Base-by-base conservation (phyloP, 2,888 invertebrate species). In the Drosophila recens region DNA sequence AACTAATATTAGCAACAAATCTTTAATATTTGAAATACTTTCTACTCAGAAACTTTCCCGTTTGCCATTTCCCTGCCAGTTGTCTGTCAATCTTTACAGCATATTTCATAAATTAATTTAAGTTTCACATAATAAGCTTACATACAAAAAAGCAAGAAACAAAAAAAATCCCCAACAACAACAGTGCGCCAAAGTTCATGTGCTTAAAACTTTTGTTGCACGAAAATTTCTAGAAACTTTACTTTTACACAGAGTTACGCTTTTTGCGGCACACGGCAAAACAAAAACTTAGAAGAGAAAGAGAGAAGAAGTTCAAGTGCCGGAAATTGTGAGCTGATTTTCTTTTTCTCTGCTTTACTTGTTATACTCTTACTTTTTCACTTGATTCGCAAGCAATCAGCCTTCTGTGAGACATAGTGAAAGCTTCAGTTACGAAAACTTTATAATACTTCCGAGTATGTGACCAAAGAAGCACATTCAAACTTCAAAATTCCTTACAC, bases 71-170 rank as follows among this genome's bases (percentile, higher is more conserved):
- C 11, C 23, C 46, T 13, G 43, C 30, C 36, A 27, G 23, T 36
- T 56, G 42, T 15, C 68, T 49, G 82, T 84, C 85, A 87, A 87
- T 82, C 78, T 75, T 65, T 11, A 59, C 65, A 67, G 68, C 57
- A 67, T 73, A 72, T 84, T 84, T 72, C 56, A 76, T 89, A 86
- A 86, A 87, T 89, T 87, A 89, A 86, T 82, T 89, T 89, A 72
- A 82, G 80, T 89, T 87, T 84, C 74, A 48, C 72, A 87, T 78
- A 86, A 83, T 79, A 75, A 83, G 72, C 74, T 77, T 42, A 68
- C 74, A 72, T 53, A 46, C 58, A 66, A 30, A 20, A 27, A 34
- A 49, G n/a, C 15, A 0, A 17, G 30, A 53, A 27, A 13, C 62
- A 57, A 57, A 30, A 30, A 30, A 30, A 30, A 30, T 30, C 8